A percentile compares a stretch with the other conserved stretches of the same genome.
Conservation (phyloP, 1,140 invertebrate species). For the Colletes gigas region DNA sequence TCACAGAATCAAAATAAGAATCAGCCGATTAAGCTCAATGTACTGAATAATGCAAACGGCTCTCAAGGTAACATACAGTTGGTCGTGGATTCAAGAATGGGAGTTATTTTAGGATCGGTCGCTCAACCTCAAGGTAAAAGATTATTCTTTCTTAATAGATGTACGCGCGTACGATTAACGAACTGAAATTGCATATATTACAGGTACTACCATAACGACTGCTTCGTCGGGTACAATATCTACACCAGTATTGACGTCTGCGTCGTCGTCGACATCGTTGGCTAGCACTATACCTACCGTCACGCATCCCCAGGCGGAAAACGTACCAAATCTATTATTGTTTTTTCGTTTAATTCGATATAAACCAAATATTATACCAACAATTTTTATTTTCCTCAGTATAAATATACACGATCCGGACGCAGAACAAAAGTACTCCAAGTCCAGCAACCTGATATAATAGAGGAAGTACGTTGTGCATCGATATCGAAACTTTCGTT, state of each 20-base stretch:
- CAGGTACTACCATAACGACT: conserved; percentile 52
- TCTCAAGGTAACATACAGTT: conserved; percentile 80
- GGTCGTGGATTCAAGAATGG: conserved; percentile 81
- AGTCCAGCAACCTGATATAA: conserved; percentile 70
- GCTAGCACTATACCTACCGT: conserved; percentile 51
- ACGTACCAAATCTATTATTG: conserved; percentile 52
- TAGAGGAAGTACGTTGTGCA: conserved; percentile 72
- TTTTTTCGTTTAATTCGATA: conserved; percentile 18
- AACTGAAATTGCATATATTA: conserved; percentile 20
- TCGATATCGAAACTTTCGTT: conserved; percentile 16
- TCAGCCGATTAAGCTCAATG: conserved; percentile 76
- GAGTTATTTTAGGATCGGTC: conserved; percentile 80
- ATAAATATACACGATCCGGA: conserved; percentile 60
- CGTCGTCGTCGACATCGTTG: conserved; percentile 21
- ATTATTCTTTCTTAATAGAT: background rate
- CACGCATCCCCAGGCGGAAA: conserved; percentile 57
- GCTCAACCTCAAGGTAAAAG: conserved; percentile 72
- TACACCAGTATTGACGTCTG: conserved; percentile 23
- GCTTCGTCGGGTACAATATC: conserved; percentile 15
- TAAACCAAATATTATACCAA: conserved; percentile 6
- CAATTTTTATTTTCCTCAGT: conserved; percentile 51
- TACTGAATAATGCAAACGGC: conserved; percentile 73
- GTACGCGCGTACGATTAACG: background rate
- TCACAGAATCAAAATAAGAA: conserved; percentile 70
- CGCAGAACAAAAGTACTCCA: conserved; percentile 67